Evolutionary conservation across 2,888 invertebrate genomes (phyloP), one percentile per base, ranked within the genome.

Genomic region (Syritta pipiens): DNA sequence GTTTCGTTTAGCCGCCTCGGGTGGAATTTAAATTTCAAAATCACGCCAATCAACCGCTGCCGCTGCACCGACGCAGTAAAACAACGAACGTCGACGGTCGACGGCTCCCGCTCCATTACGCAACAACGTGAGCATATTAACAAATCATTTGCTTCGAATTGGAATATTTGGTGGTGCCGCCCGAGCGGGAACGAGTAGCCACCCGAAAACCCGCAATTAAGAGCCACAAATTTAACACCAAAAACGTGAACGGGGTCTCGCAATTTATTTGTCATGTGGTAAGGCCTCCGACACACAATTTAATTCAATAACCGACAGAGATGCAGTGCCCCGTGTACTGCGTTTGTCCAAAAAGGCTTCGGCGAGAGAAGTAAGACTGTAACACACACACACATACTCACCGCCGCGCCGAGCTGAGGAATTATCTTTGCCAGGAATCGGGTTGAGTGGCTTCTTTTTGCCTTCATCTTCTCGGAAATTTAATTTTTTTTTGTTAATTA

Each of bases 231-330:
- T 77, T 77, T 71, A 57, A 59, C 71, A 63, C 71, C 59, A 44
- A 53, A 69, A 71, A 71, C 71, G 57, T 77, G 71, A 77, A 46
- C 63, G n/a, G 5, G 42, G 51, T 60, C 63, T 69, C 9, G 49
- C 42, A 67, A 76, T 76, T 76, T 76, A 76, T 63, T 6, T 76
- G 76, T 76, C 76, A 76, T 63, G 71, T 71, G 71, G 76, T 44
- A 49, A 57, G 20, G 57, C 76, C 71, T 5, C 59, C 57, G 19
- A 53, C 24, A n/a, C n/a, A 71, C 59, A 53, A 63, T 76, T 76
- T 76, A 71, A 71, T 65, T 76, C 63, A 69, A 76, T 76, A 59
- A 51, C 55, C 20, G n/a, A 1, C 35, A 6, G 4, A 5, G 3
- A 59, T 12, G 22, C 9, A 67, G 51, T 51, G 28, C 40, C 3